Conservation (phyloP, 2,797 vertebrate genomes). For the Euthynnus affinis region DNA sequence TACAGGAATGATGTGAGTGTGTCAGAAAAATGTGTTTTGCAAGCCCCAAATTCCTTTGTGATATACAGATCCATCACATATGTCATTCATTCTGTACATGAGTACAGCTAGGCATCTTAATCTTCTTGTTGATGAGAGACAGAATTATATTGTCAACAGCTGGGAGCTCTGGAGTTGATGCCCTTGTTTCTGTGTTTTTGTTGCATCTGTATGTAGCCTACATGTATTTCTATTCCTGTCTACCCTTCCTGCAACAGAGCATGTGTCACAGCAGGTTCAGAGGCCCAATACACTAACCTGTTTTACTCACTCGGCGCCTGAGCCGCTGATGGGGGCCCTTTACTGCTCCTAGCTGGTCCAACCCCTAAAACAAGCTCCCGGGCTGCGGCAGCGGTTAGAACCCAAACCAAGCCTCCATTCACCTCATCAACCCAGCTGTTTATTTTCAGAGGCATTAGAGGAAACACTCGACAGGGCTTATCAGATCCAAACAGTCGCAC, state of each 20-base stretch:
- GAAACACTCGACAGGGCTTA: slow-evolving; percentile 83
- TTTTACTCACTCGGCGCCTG: slow-evolving; percentile 83
- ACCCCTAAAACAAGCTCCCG: slow-evolving; percentile 81
- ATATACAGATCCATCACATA: background rate
- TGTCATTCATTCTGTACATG: slow-evolving; percentile 1
- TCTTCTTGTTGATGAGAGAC: slow-evolving; percentile 19
- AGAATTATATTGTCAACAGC: slow-evolving; percentile 14
- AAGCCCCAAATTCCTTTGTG: background rate
- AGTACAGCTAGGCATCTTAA: slow-evolving; percentile 10
- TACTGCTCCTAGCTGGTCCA: slow-evolving; percentile 65
- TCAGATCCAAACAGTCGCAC: slow-evolving; percentile 85
- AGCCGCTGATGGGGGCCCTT: slow-evolving; percentile 72
- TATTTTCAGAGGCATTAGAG: slow-evolving; percentile 87
- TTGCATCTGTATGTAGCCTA: slow-evolving; percentile 12
- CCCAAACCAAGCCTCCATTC: slow-evolving; percentile 85
- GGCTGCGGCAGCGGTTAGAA: slow-evolving; percentile 72
- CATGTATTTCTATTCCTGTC: slow-evolving; percentile 19
- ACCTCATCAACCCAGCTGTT: slow-evolving; percentile 80
- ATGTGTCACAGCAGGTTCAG: slow-evolving; percentile 75
- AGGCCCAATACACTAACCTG: slow-evolving; percentile 80
- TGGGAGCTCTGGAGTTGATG: slow-evolving; percentile 17
- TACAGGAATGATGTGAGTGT: background rate
- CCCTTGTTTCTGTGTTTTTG: slow-evolving; percentile 23
- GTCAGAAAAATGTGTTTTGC: slow-evolving; percentile 14
- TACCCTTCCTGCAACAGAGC: slow-evolving; percentile 26